phyloP scores from a whole-genome alignment of 2,888 invertebrate genomes.

The Alitta virens region DNA sequence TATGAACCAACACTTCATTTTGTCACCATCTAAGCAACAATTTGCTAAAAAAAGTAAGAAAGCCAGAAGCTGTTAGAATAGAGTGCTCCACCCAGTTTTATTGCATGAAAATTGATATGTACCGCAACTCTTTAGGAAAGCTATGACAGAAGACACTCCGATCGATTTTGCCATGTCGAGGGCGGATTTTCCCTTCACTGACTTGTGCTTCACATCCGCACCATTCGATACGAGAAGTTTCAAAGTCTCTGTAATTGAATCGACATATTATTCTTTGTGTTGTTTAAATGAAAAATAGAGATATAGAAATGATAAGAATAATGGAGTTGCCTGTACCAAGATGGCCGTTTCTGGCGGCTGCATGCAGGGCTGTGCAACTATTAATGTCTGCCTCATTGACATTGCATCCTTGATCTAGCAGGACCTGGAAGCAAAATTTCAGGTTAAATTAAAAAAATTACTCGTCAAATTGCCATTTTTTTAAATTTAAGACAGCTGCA shows the following conservation, averaged over 20 bases:
- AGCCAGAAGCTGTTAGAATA: no score
- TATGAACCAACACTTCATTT: no score
- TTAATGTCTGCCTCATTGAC: constrained; percentile 2
- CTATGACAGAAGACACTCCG: neutral
- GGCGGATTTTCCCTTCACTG: neutral
- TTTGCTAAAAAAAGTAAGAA: no score
- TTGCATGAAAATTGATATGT: no score
- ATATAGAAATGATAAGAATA: neutral
- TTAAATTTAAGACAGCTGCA: no score
- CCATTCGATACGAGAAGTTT: neutral
- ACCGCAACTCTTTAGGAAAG: neutral
- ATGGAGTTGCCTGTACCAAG: constrained; percentile 1
- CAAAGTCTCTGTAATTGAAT: neutral
- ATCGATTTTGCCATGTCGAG: constrained; percentile 1
- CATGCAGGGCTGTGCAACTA: constrained; percentile 11
- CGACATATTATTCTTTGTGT: no score
- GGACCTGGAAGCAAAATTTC: neutral
- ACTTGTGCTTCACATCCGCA: neutral
- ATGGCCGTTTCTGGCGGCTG: constrained; percentile 13
- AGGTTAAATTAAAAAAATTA: no score
- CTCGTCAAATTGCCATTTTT: no score
- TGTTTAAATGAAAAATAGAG: neutral
- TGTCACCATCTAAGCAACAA: no score
- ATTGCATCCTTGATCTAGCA: neutral
- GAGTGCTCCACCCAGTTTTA: no score